Conservation (phyloP, 2,888 invertebrate species). For the Neoascia interrupta region DNA sequence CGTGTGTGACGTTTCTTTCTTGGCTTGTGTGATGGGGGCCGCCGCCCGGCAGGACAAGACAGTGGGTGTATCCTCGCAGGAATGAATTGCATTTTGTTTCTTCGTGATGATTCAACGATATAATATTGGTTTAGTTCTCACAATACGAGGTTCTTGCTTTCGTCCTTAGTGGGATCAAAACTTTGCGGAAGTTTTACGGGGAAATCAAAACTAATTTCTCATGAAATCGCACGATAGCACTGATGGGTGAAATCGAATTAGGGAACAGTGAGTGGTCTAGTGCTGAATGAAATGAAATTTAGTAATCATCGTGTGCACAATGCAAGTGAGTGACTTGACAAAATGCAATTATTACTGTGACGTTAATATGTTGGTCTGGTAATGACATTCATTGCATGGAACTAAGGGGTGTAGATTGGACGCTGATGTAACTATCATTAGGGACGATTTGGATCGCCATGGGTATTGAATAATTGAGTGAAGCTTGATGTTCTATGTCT, state of each 20-base stretch:
- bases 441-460: too few species aligned
- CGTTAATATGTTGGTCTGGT: too few species aligned
- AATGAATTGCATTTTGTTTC: slow-evolving; percentile 32
- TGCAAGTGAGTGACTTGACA: slow-evolving; percentile 29
- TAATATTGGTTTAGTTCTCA: slow-evolving; percentile 15
- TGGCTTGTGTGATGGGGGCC: neutral
- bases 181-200: neutral
- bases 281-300: slow-evolving; percentile 36
- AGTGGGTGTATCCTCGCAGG: slow-evolving; percentile 22
- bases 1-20: neutral
- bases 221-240: too few species aligned
- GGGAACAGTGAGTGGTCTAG: neutral
- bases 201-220: neutral
- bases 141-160: neutral
- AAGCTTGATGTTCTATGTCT: too few species aligned
- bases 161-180: too few species aligned
- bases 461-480: too few species aligned
- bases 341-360: slow-evolving; percentile 56
- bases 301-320: slow-evolving; percentile 47
- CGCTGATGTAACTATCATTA: too few species aligned
- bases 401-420: too few species aligned
- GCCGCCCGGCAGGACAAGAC: too few species aligned
- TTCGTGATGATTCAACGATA: neutral
- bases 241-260: neutral
- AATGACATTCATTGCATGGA: too few species aligned